Conservation (phyloP, 1,140 invertebrate species). For the Elymnias hypermnestra region DNA sequence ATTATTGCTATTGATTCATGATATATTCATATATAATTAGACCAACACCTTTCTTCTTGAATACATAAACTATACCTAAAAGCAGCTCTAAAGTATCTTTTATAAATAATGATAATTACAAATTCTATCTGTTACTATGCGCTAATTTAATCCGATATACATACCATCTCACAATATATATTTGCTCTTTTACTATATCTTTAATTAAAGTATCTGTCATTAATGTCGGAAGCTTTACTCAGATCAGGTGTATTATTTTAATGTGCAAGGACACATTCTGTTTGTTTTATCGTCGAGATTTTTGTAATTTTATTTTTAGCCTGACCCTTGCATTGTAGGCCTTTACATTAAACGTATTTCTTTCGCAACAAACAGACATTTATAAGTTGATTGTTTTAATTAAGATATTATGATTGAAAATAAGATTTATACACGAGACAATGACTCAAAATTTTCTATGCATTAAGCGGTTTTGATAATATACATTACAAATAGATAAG, state of each 20-base stretch:
- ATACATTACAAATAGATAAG: constrained; percentile 27
- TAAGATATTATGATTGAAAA: too few relatives aligned
- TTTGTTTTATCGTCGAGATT: too few relatives aligned
- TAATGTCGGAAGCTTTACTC: constrained; percentile 18
- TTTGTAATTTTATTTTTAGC: too few relatives aligned
- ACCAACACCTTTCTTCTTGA: too few relatives aligned
- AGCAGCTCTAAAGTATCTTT: not conserved
- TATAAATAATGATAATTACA: constrained; percentile 14
- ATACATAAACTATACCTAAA: too few relatives aligned
- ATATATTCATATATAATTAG: too few relatives aligned
- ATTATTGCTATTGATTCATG: too few relatives aligned
- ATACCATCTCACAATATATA: constrained; percentile 26
- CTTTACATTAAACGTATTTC: too few relatives aligned
- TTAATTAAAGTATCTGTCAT: constrained; percentile 36
- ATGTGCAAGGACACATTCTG: not conserved
- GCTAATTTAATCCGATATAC: constrained; percentile 31
- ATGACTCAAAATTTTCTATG: not conserved
- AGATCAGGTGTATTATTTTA: not conserved
- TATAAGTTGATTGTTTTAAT: too few relatives aligned
- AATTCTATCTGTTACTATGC: constrained; percentile 5
- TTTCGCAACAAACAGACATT: too few relatives aligned
- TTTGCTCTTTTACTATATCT: constrained; percentile 27
- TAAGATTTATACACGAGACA: too few relatives aligned
- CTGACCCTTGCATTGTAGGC: too few relatives aligned
- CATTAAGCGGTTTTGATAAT: not conserved